phyloP scores from a whole-genome alignment of 1,140 invertebrate genomes.

The Micrasema longulum region DNA sequence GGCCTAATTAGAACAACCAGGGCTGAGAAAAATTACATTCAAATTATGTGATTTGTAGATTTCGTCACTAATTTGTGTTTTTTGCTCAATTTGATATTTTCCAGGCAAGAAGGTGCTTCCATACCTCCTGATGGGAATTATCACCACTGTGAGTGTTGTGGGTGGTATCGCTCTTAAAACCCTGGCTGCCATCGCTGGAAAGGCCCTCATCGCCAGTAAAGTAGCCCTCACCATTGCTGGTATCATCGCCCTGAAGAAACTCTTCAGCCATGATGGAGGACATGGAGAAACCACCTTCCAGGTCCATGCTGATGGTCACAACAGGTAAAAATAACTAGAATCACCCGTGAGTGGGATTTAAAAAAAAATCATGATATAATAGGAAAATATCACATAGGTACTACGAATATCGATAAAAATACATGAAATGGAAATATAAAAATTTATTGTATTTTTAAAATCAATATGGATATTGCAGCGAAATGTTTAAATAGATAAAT shows the following conservation, averaged over 20 bases:
- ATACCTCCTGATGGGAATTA: constrained; percentile 71
- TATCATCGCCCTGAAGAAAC: constrained; percentile 76
- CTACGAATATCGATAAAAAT: no score
- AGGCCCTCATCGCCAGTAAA: constrained; percentile 77
- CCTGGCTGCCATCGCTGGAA: constrained; percentile 74
- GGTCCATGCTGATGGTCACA: constrained; percentile 73
- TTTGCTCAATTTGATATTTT: neutral
- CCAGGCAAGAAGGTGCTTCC: constrained; percentile 67
- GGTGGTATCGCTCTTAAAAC: constrained; percentile 73
- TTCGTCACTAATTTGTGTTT: no score
- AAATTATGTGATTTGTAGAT: no score
- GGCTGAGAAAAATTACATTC: no score
- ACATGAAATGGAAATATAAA: no score
- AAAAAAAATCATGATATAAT: no score
- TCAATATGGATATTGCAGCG: no score
- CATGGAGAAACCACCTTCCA: constrained; percentile 73
- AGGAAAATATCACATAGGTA: no score
- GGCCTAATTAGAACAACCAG: no score
- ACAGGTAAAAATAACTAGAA: constrained; percentile 65
- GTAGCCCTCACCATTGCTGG: constrained; percentile 76
- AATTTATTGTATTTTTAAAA: no score
- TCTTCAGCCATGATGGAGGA: constrained; percentile 72
- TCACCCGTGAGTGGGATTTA: no score
- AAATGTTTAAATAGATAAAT: no score
- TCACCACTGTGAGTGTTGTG: constrained; percentile 72